phyloP scores from a whole-genome alignment of 2,888 invertebrate genomes.

The Lymantria dispar region DNA sequence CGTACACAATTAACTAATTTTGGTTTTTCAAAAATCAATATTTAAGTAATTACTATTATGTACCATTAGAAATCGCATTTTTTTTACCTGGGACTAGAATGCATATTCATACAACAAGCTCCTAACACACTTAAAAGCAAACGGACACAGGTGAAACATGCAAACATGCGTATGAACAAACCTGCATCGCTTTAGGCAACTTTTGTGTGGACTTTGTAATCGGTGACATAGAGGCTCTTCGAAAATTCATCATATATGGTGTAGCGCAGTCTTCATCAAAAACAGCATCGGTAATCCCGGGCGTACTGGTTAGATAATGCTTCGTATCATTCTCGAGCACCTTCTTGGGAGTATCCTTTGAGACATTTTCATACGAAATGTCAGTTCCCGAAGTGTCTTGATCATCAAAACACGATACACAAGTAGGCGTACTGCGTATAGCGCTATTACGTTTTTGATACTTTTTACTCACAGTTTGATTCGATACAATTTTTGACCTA shows the following conservation, averaged over 20 bases:
- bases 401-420: slow-evolving; percentile 72
- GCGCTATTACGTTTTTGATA: slow-evolving; percentile 61
- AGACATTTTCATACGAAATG: slow-evolving; percentile 31
- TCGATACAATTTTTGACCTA: slow-evolving; percentile 61
- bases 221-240: slow-evolving; percentile 92
- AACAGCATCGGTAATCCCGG: slow-evolving; percentile 56
- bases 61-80: background rate
- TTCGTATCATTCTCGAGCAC: slow-evolving; percentile 35
- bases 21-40: too few relatives aligned
- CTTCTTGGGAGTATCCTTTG: slow-evolving; percentile 57
- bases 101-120: background rate
- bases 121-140: slow-evolving; percentile 15
- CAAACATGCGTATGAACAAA: slow-evolving; percentile 62
- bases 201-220: slow-evolving; percentile 93
- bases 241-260: slow-evolving; percentile 71
- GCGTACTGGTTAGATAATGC: slow-evolving; percentile 74
- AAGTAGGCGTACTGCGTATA: slow-evolving; percentile 63
- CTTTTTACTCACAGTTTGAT: slow-evolving; percentile 62
- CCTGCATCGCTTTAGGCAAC: slow-evolving; percentile 95
- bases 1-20: too few relatives aligned
- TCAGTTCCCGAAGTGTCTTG: slow-evolving; percentile 59
- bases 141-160: slow-evolving; percentile 22
- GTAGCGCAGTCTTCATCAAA: slow-evolving; percentile 62
- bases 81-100: background rate
- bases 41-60: too few relatives aligned